These are phyloP conservation scores for Ovis aries DNA, from an alignment of 2,113 vertebrate genomes.

Conservation along the genomic window DNA sequence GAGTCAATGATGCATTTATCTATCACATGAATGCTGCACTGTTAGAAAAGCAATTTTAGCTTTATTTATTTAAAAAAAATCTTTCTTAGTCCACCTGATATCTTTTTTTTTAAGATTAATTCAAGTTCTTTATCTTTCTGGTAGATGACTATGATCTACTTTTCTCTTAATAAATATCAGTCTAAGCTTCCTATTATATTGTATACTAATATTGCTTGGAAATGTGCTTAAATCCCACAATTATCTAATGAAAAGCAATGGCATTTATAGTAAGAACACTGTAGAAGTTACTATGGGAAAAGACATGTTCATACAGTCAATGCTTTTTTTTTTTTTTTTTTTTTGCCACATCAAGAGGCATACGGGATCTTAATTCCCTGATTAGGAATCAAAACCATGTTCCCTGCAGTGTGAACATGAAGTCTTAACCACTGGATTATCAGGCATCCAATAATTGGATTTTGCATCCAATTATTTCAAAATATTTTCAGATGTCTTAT, in stretches of 20 bases:
- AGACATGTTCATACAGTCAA: background rate
- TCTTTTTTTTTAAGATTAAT: conserved; percentile 24
- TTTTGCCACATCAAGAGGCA: background rate
- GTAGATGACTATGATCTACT: background rate
- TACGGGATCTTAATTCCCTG: background rate
- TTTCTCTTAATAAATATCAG: conserved; percentile 17
- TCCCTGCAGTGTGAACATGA: background rate
- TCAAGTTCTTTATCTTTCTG: background rate
- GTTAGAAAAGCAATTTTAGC: background rate
- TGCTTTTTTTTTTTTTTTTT: background rate
- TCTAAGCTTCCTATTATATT: background rate
- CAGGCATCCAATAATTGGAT: background rate
- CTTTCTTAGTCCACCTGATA: background rate
- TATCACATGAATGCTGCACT: background rate
- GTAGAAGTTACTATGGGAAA: background rate
- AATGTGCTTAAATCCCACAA: background rate
- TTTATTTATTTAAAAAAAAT: background rate
- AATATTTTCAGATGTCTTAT: background rate
- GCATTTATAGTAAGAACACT: background rate
- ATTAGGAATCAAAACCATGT: background rate
- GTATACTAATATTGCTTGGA: background rate
- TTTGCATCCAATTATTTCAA: background rate
- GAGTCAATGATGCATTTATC: background rate
- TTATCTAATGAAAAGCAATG: background rate
- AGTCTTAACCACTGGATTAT: background rate